phyloP scores from a whole-genome alignment of 2,797 vertebrate species.

The Melanogrammus aeglefinus region DNA sequence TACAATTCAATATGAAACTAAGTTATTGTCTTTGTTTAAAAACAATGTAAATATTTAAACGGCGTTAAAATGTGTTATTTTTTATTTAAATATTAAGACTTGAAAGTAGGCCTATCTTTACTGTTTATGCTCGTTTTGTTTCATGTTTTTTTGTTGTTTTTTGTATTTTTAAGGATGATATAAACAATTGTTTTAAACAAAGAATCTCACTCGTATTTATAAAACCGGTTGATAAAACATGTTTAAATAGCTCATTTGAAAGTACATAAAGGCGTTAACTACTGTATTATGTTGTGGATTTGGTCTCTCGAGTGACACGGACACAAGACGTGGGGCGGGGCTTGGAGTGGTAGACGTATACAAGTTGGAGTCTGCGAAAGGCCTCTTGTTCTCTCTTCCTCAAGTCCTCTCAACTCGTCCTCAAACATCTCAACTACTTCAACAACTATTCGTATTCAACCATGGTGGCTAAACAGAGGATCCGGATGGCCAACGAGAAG shows the following conservation, averaged over 20 bases:
- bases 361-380: not conserved
- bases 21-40: not conserved
- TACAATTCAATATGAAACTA: not conserved
- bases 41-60: not conserved
- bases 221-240: not conserved
- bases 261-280: not conserved
- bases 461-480: conserved; percentile 96
- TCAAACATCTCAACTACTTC: not conserved
- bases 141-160: no score
- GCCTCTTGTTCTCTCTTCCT: no score
- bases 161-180: not conserved
- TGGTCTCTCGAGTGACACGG: not conserved
- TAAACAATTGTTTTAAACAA: not conserved
- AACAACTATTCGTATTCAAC: not conserved
- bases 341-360: conserved; percentile 1
- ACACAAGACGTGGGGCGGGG: not conserved
- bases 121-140: not conserved
- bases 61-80: not conserved
- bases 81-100: not conserved
- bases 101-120: not conserved
- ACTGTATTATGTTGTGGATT: not conserved
- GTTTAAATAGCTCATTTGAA: not conserved
- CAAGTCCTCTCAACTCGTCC: not conserved
- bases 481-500: conserved; percentile 96
- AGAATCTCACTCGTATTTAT: not conserved